phyloP scores from a whole-genome alignment of 2,888 invertebrate species.

The Lymantria monacha region DNA sequence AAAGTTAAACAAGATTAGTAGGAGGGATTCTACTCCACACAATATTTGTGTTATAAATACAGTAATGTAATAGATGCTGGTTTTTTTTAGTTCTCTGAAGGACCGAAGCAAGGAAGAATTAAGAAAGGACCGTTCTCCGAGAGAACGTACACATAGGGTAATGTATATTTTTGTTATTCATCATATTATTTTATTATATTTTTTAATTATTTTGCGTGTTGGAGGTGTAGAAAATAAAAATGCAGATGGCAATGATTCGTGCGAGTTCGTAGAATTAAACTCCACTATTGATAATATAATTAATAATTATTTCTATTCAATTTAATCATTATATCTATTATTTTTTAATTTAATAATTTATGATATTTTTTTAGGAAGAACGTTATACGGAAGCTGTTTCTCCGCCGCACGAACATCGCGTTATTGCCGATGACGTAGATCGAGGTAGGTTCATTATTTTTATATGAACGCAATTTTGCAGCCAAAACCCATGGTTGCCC shows the following conservation, averaged over 20 bases:
- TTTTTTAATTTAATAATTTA: background rate
- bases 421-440: conserved; percentile 72
- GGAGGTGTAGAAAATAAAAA: too few relatives aligned
- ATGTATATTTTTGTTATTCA: conserved; percentile 30
- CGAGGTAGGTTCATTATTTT: conserved; percentile 53
- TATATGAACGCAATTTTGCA: background rate
- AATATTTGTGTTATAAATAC: too few relatives aligned
- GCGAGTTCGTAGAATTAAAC: too few relatives aligned
- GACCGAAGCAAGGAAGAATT: conserved; percentile 85
- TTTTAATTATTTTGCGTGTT: background rate
- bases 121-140: conserved; percentile 80
- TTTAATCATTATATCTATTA: too few relatives aligned
- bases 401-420: conserved; percentile 79
- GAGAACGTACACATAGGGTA: conserved; percentile 72
- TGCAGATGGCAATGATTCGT: too few relatives aligned
- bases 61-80: background rate
- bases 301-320: too few relatives aligned
- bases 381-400: conserved; percentile 75
- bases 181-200: background rate
- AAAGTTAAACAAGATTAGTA: too few relatives aligned
- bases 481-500: too few relatives aligned
- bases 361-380: conserved; percentile 59
- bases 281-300: too few relatives aligned
- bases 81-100: conserved; percentile 64
- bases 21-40: too few relatives aligned